Evolutionary conservation across 2,113 vertebrate genomes (phyloP).

Genomic region (Lontra canadensis): DNA sequence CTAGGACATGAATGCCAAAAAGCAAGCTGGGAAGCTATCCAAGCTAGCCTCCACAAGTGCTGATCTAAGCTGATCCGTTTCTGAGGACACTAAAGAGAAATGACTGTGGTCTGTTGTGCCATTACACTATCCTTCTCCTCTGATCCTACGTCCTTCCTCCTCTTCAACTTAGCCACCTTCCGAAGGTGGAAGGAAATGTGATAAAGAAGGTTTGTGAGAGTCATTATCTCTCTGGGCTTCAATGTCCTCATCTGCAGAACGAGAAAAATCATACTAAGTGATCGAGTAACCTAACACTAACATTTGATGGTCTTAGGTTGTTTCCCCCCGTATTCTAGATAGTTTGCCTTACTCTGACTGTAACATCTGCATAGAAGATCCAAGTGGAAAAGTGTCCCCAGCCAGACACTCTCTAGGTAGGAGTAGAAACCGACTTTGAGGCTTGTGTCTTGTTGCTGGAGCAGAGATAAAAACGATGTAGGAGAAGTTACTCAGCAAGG

Average conservation of each 20-base stretch:
- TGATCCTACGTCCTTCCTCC: background rate
- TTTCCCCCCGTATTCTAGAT: background rate
- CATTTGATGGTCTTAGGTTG: background rate
- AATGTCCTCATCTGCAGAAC: background rate
- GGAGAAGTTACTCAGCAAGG: background rate
- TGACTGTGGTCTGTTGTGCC: background rate
- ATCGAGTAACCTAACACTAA: background rate
- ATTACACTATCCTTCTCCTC: background rate
- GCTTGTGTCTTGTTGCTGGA: background rate
- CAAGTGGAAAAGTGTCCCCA: background rate
- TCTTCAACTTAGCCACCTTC: background rate
- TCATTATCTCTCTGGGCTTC: background rate
- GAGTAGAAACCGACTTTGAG: background rate
- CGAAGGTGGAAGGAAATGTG: background rate
- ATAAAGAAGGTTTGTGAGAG: background rate
- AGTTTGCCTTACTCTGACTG: background rate
- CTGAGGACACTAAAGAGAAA: background rate
- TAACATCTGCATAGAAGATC: background rate
- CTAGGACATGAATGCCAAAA: background rate
- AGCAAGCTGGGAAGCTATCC: background rate
- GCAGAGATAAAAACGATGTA: background rate
- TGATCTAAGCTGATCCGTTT: background rate
- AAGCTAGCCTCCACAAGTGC: background rate
- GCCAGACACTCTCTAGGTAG: background rate
- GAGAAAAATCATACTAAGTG: background rate